Evolutionary conservation across 1,140 invertebrate species (phyloP).

Genomic region (Macrostomum lignano): DNA sequence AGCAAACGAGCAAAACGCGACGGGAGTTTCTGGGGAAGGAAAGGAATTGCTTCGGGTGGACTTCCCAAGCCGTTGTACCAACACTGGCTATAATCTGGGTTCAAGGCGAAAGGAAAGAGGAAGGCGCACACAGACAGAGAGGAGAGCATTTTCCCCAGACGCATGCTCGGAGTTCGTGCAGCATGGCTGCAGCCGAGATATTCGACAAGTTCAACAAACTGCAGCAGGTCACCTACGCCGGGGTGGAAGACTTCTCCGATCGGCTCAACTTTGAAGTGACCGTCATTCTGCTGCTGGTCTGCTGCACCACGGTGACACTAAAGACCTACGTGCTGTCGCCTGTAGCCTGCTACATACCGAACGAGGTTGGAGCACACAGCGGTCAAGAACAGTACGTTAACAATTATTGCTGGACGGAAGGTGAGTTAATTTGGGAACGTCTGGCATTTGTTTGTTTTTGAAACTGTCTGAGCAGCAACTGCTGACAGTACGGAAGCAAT

Average conservation of each 20-base stretch:
- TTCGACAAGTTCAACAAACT: constrained; percentile 1
- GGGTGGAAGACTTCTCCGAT: constrained; percentile 6
- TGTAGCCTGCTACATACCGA: constrained; percentile 6
- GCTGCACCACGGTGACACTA: background rate
- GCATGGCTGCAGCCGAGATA: constrained; percentile 4
- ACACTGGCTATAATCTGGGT: too few species aligned
- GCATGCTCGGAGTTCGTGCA: too few species aligned
- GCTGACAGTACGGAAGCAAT: constrained; percentile 1
- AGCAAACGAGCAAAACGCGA: too few species aligned
- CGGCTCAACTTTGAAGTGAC: constrained; percentile 4
- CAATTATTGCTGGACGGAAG: constrained; percentile 6
- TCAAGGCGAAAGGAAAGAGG: too few species aligned
- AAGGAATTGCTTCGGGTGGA: too few species aligned
- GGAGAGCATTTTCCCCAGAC: too few species aligned
- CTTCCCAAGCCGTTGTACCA: too few species aligned
- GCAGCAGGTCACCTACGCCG: background rate
- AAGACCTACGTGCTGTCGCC: constrained; percentile 5
- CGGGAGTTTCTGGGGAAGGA: too few species aligned
- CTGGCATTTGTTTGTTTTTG: too few species aligned
- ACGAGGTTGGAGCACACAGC: constrained; percentile 4
- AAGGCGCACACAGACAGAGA: too few species aligned
- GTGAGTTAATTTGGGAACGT: background rate
- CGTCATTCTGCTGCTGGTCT: constrained; percentile 4
- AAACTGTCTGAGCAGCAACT: too few species aligned
- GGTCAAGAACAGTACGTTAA: constrained; percentile 1